phyloP scores from a whole-genome alignment of 1,140 invertebrate genomes.

The Oreohelix idahoensis region DNA sequence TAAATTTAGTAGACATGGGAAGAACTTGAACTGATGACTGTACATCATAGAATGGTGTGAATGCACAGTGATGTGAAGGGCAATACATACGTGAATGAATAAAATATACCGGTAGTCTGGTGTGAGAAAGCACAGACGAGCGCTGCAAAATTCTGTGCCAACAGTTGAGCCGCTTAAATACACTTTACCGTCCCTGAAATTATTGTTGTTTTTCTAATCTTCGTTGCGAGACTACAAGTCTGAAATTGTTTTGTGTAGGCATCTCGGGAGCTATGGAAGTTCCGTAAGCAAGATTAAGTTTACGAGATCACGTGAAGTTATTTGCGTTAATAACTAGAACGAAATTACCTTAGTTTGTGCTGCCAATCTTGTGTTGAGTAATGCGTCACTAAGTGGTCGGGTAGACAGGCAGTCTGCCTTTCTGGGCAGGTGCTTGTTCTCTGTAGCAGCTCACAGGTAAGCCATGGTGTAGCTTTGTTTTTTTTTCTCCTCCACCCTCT shows the following conservation, averaged over 20 bases:
- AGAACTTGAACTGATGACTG: no score
- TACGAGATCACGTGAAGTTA: neutral
- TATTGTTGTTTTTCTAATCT: no score
- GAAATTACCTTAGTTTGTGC: neutral
- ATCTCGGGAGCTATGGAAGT: no score
- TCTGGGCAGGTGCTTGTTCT: neutral
- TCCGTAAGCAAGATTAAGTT: neutral
- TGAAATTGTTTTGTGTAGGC: neutral
- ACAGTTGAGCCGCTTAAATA: neutral
- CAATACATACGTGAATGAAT: no score
- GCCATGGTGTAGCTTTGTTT: neutral
- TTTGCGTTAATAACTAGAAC: neutral
- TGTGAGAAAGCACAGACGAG: no score
- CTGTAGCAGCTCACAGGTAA: neutral
- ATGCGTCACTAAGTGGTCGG: neutral
- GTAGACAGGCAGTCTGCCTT: neutral
- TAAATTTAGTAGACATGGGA: no score
- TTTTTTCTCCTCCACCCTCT: no score
- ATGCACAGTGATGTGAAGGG: no score
- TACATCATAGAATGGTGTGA: no score
- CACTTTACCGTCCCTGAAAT: no score
- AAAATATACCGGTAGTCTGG: no score
- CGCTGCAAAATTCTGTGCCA: neutral
- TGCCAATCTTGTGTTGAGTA: neutral
- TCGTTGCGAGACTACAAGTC: no score